Conservation (phyloP, 2,797 vertebrate species). For the Tarsius wallacei region DNA sequence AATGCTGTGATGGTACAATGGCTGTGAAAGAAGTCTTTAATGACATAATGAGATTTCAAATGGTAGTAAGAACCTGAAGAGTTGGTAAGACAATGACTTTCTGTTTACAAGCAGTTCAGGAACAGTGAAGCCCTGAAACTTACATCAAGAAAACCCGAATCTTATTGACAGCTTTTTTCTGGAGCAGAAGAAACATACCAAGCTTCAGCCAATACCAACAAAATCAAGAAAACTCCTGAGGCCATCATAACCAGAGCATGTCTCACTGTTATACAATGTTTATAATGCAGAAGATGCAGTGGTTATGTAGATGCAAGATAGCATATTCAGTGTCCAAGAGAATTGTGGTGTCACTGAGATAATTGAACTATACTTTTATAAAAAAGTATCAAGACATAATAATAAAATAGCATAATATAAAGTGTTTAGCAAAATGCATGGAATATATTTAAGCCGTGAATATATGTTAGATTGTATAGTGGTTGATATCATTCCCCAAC, state of each 20-base stretch:
- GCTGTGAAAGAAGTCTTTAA: constrained; percentile 47
- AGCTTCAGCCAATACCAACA: constrained; percentile 43
- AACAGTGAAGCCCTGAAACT: constrained; percentile 47
- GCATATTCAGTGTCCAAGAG: constrained; percentile 2
- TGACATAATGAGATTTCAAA: constrained; percentile 47
- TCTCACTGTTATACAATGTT: constrained; percentile 56
- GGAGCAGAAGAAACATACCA: constrained; percentile 55
- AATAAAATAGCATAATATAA: constrained; percentile 1
- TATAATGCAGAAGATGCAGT: constrained; percentile 39
- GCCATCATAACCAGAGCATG: constrained; percentile 6
- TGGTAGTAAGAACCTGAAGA: constrained; percentile 61
- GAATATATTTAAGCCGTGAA: not conserved
- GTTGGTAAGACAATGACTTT: constrained; percentile 28
- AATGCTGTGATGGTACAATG: not conserved
- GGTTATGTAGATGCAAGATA: constrained; percentile 1
- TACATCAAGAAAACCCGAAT: constrained; percentile 31
- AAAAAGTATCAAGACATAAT: constrained; percentile 54
- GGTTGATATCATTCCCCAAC: not conserved
- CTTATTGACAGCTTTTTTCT: constrained; percentile 8
- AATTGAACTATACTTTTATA: not conserved
- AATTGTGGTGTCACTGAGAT: constrained; percentile 1
- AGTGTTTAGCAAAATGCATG: constrained; percentile 42
- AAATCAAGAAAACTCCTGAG: constrained; percentile 56
- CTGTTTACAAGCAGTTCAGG: not conserved
- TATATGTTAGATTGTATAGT: not conserved